Conservation (phyloP, 2,113 vertebrate genomes). For the Cyphomyrus plagiostoma region DNA sequence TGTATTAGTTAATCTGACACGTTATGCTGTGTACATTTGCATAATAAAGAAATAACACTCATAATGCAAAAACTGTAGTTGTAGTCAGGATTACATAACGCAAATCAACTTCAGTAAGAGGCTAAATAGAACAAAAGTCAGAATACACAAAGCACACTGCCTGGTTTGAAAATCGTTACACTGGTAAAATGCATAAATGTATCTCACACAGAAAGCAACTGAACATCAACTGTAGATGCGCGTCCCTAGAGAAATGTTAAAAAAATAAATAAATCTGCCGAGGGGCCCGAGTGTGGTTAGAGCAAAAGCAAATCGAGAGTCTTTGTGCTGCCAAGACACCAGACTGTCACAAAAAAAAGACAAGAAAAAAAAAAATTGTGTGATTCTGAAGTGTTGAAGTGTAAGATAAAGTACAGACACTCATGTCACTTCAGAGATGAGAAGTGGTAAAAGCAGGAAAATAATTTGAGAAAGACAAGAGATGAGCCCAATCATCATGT, state of each 20-base stretch:
- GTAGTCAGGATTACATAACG: background rate
- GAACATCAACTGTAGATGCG: background rate
- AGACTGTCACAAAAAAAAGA: background rate
- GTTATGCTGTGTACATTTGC: background rate
- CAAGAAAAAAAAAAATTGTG: constrained; percentile 10
- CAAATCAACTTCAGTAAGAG: background rate
- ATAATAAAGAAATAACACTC: background rate
- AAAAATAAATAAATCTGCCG: background rate
- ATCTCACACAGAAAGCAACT: background rate
- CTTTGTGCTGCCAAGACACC: background rate
- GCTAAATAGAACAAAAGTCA: background rate
- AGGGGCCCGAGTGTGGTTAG: background rate
- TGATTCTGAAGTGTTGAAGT: background rate
- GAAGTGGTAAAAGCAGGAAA: background rate
- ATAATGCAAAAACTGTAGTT: background rate
- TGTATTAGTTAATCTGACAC: background rate
- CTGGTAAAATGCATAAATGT: background rate
- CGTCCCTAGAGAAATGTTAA: background rate
- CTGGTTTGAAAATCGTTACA: background rate
- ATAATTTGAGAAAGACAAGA: background rate
- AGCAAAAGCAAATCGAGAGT: background rate
- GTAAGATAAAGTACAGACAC: background rate
- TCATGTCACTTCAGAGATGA: background rate
- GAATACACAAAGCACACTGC: background rate
- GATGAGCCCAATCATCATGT: background rate